A percentile compares a stretch with the other conserved stretches of the same genome.
These are phyloP conservation scores for Caprella mutica DNA, from an alignment of 2,888 invertebrate genomes.

Conservation along the genomic window DNA sequence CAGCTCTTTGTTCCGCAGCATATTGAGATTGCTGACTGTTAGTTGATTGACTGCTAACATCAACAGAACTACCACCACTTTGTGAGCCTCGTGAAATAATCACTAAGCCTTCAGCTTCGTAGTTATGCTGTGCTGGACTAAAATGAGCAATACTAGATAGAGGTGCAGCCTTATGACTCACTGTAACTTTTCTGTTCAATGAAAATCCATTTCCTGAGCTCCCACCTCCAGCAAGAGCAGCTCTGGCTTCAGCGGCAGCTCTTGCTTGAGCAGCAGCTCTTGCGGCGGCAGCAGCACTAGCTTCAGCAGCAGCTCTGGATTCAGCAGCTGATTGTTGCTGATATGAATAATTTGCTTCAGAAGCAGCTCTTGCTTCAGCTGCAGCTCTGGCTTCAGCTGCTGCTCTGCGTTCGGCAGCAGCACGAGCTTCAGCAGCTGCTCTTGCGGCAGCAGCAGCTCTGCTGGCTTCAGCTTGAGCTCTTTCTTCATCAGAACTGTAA, in stretches of 20 bases:
- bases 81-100: constrained; percentile 14
- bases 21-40: no score
- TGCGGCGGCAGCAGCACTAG: no score
- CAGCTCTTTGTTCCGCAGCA: no score
- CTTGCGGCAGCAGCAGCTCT: neutral
- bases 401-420: neutral
- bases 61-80: no score
- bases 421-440: neutral
- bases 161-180: neutral
- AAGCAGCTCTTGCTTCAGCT: constrained; percentile 1
- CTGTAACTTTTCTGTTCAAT: neutral
- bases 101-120: constrained; percentile 21
- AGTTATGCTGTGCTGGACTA: constrained; percentile 21
- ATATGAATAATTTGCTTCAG: neutral
- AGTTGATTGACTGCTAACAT: no score
- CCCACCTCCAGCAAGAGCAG: neutral
- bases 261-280: no score
- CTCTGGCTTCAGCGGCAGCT: neutral
- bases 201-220: neutral
- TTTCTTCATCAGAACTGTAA: neutral
- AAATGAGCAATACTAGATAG: constrained; percentile 20
- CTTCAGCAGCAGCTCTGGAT: constrained; percentile 3
- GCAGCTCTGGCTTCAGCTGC: constrained; percentile 9
- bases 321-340: neutral
- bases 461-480: neutral